Evolutionary conservation across 1,140 invertebrate species (phyloP), one percentile per base, ranked within the genome.

Genomic region (Trichonephila clavata): DNA sequence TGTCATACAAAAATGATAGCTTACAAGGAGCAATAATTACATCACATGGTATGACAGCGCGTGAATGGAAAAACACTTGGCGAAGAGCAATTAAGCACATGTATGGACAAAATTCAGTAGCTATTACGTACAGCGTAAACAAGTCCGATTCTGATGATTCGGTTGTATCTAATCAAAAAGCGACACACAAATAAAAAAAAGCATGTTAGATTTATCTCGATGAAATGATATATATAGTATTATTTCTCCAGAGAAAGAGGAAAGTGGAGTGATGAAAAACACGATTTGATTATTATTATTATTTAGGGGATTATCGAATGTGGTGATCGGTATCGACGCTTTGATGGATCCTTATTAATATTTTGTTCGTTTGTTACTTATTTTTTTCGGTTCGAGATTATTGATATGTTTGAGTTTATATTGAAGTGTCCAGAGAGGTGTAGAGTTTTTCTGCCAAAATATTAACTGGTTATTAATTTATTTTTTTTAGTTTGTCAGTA

Each of bases 81-180:
- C 32, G 27, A 21, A 16, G 16, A 18, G 27, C 32, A 77, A 77
- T 77, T 77, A 77, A 77, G 39, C 27, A 14, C 14, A 32, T 14
- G 24, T 39, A 77, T 39, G 24, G 27, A 6, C 71, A 77, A 77
- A 32, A 77, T 77, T 32, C 18, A 13, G 71, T 32, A 6, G 27
- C 32, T 39, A 77, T 77, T 77, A 32, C 18, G 27, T 18, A 77
- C 71, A 77, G 71, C 71, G 32, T 77, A 77, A 77, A 77, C 71
- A 77, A 77, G 27, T 77, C 16, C 6, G 6, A 18, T 7, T 13
- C 3, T 20, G 65, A 68, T 68, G 65, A n/a, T 68, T n/a, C 10
- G 21, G 8, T 24, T 68, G n/a, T 68, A 68, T 27, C 65, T n/a
- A 24, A 68, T 68, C 24, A 50, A 50, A 50, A 50, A 50, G n/a